Conservation (phyloP, 2,888 invertebrate species). For the Ellobium chinense region DNA sequence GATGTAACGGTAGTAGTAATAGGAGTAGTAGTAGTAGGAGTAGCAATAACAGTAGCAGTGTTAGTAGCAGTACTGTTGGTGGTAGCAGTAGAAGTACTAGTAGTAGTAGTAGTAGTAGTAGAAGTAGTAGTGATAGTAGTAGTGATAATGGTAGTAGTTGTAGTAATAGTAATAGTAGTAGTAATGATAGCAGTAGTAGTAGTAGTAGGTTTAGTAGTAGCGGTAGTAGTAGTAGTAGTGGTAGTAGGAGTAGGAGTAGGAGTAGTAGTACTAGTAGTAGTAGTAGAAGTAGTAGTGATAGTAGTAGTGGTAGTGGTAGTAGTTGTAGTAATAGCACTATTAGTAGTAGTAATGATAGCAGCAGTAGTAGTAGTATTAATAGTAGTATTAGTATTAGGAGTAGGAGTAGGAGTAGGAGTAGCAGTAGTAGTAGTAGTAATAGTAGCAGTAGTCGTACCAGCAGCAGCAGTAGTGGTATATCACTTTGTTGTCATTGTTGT, state of each 20-base stretch:
- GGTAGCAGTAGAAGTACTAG: slow-evolving; percentile 23
- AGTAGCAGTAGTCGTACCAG: slow-evolving; percentile 15
- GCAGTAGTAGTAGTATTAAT: slow-evolving; percentile 8
- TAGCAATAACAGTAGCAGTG: no score
- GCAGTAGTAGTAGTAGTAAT: slow-evolving; percentile 29
- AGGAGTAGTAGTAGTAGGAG: no score
- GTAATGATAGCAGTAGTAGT: slow-evolving; percentile 8
- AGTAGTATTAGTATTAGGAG: slow-evolving; percentile 30
- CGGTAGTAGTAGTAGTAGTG: slow-evolving; percentile 3
- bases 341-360: slow-evolving; percentile 6
- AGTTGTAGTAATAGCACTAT: not conserved
- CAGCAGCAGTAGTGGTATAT: not conserved
- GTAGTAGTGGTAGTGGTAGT: slow-evolving; percentile 6
- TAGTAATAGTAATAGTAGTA: slow-evolving; percentile 1
- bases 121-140: slow-evolving; percentile 17
- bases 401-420: slow-evolving; percentile 29
- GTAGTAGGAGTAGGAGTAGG: slow-evolving; percentile 15
- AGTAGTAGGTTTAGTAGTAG: not conserved
- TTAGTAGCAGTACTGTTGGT: slow-evolving; percentile 12
- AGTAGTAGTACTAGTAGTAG: slow-evolving; percentile 16
- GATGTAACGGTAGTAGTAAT: no score
- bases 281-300: slow-evolving; percentile 4
- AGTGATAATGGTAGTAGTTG: not conserved
- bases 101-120: slow-evolving; percentile 24
- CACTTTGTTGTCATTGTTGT: not conserved